phyloP scores from a whole-genome alignment of 1,140 invertebrate species.

The Diuraphis noxia region DNA sequence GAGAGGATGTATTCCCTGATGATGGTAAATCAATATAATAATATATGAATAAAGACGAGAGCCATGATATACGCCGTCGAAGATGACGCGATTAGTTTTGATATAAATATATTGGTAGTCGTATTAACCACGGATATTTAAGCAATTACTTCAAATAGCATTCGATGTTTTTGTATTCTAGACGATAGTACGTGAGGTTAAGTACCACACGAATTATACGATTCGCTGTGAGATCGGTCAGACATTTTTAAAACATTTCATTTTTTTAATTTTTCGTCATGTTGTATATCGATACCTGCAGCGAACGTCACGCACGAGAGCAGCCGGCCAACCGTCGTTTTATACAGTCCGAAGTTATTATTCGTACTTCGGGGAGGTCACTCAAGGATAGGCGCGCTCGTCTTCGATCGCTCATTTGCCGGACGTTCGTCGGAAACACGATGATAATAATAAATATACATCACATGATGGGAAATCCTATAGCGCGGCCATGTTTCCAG shows the following conservation, averaged over 20 bases:
- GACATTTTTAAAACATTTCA: background rate
- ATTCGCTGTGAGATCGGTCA: background rate
- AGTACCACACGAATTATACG: background rate
- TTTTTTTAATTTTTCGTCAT: background rate
- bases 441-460: background rate
- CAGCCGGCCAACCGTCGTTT: background rate
- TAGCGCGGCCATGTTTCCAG: conserved; percentile 4
- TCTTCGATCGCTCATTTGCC: background rate
- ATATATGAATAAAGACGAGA: background rate
- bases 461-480: background rate
- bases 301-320: background rate
- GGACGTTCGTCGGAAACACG: background rate
- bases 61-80: background rate
- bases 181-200: background rate
- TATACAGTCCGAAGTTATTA: background rate
- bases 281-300: background rate
- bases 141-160: background rate
- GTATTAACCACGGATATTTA: background rate
- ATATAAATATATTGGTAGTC: too few relatives aligned
- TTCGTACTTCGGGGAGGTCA: background rate
- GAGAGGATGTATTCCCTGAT: background rate
- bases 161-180: background rate
- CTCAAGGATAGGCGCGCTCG: background rate
- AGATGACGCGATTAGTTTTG: background rate
- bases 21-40: background rate